phyloP scores from a whole-genome alignment of 2,113 vertebrate genomes.

The Clarias batrachus region DNA sequence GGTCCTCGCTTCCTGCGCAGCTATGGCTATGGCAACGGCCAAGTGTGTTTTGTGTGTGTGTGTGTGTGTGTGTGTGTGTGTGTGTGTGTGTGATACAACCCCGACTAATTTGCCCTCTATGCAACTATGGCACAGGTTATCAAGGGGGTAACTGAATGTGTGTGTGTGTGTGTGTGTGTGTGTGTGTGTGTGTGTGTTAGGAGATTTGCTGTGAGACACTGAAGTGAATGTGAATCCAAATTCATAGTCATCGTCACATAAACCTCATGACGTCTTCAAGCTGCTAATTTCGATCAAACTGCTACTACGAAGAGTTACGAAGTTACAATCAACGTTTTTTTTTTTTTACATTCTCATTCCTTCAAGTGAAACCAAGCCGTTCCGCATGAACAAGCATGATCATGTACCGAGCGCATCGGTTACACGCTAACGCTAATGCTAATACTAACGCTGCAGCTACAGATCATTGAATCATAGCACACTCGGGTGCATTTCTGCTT shows the following conservation, averaged over 20 bases:
- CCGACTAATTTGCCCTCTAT: constrained; percentile 35
- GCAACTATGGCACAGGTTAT: constrained; percentile 29
- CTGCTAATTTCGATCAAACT: constrained; percentile 10
- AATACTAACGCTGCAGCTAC: background rate
- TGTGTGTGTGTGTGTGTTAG: constrained; percentile 49
- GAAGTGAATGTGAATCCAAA: constrained; percentile 29
- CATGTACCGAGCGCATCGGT: background rate
- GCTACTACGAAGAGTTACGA: background rate
- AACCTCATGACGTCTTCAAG: background rate
- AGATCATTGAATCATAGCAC: background rate
- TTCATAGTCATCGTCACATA: background rate
- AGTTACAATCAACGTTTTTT: constrained; percentile 2
- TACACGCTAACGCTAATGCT: background rate
- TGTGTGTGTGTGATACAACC: constrained; percentile 29
- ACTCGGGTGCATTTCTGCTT: background rate
- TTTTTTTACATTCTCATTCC: background rate
- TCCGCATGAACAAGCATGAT: background rate
- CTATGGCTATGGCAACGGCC: constrained; percentile 59
- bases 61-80: constrained; percentile 59
- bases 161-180: constrained; percentile 53
- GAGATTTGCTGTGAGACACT: constrained; percentile 7
- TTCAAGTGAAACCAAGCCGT: background rate
- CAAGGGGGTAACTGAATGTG: background rate
- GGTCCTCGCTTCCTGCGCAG: constrained; percentile 63
- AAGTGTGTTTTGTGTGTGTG: constrained; percentile 56